Base-by-base conservation (phyloP, 2,888 invertebrate species). In the Sclerodermus sp. region DNA sequence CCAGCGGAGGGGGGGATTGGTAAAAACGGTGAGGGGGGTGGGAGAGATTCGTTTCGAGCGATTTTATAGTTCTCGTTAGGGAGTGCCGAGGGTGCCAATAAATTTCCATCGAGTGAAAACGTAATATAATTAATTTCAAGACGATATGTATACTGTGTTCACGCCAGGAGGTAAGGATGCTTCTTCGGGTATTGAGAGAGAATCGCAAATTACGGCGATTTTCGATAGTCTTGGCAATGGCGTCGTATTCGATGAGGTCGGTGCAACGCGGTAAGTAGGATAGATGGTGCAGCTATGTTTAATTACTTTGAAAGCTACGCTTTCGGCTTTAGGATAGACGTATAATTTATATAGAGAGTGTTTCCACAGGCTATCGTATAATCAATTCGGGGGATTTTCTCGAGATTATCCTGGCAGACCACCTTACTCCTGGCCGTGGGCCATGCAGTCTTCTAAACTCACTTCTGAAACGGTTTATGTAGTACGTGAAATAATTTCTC, bases 221-320 rank as follows among this genome's bases (percentile, higher is more conserved):
- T 73, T 73, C 58, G 71, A 71, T 48, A 64, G 55, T 16, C 49
- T 62, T 14, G 68, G 73, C 4, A 64, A 72, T 43, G 73, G 71
- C 16, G 57, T 63, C 41, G 61, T 70, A 34, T 58, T 71, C 47
- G 50, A 66, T 52, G 61, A 69, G 49, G 46, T 64, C 34, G 64
- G 62, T 31, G 47, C 49, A 36, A 58, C 56, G 32, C 63, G 66
- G 71, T 70, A 43, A 12, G 44, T 12, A 36, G 23, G 13, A 34
- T n/a, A 34, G 23, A 23, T 23, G 23, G 23, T 23, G 23, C 23
- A 23, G 23, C 23, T 23, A 23, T 23, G 23, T 23, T 23, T 23
- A 23, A 23, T 23, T 23, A 23, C 23, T 23, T 23, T 23, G 23
- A 23, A 23, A 23, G 23, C 23, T 23, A 23, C 23, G 23, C 23